A percentile compares a stretch with the other conserved stretches of the same genome.
Evolutionary conservation across 2,797 vertebrate genomes (phyloP).

Genomic region (Tauraco hartlaubi): DNA sequence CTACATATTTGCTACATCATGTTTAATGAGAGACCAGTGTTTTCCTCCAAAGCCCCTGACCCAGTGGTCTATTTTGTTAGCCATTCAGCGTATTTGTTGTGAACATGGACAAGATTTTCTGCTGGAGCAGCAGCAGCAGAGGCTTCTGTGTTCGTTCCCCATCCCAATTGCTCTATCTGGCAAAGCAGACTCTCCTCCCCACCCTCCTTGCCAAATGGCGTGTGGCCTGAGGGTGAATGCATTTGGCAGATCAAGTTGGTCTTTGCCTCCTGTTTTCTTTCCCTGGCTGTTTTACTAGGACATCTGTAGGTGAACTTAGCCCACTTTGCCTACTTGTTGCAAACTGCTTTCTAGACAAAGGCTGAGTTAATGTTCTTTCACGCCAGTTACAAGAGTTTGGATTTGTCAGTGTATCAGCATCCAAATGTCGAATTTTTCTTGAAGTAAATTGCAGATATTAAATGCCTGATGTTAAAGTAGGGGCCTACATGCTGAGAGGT

Average conservation of each 20-base stretch:
- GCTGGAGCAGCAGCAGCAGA: background rate
- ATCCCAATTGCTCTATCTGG: background rate
- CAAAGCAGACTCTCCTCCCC: background rate
- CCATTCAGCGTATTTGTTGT: background rate
- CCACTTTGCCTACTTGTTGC: background rate
- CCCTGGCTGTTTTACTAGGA: background rate
- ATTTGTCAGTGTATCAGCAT: background rate
- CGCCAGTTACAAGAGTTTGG: background rate
- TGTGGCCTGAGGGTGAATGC: slow-evolving; percentile 14
- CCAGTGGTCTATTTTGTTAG: background rate
- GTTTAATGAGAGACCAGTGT: background rate
- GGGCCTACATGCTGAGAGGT: background rate
- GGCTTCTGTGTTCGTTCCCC: background rate
- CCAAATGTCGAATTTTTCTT: background rate
- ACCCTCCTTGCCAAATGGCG: background rate
- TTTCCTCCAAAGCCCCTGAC: background rate
- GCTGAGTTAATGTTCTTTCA: background rate
- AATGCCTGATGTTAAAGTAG: background rate
- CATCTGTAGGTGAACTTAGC: slow-evolving; percentile 40
- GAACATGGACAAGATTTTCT: background rate
- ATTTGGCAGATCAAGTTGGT: slow-evolving; percentile 22
- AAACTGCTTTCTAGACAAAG: background rate
- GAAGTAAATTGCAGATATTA: background rate
- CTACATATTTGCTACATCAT: background rate
- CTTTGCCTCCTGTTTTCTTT: slow-evolving; percentile 20